phyloP scores from a whole-genome alignment of 2,888 invertebrate genomes.

The Drosophila mayaguana region DNA sequence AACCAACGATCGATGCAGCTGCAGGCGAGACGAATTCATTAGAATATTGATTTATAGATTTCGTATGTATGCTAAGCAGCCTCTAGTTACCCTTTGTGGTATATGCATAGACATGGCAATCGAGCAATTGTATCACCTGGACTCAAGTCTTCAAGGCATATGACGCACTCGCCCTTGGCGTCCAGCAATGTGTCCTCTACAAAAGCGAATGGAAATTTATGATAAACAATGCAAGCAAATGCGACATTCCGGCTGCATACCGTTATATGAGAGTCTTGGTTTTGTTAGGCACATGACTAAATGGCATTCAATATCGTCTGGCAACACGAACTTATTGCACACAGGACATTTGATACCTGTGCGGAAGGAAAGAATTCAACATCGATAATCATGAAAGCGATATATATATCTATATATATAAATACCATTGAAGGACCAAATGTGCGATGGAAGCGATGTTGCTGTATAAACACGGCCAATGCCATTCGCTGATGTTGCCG shows the following conservation, averaged over 20 bases:
- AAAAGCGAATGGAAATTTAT: background rate
- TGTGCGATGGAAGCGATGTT: slow-evolving; percentile 95
- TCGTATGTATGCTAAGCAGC: background rate
- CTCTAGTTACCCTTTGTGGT: slow-evolving; percentile 94
- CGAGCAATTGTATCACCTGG: slow-evolving; percentile 99
- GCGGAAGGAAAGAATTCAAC: background rate
- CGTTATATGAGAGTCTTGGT: slow-evolving; percentile 99
- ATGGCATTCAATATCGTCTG: slow-evolving; percentile 99
- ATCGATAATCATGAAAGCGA: background rate
- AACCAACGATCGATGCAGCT: slow-evolving; percentile 99
- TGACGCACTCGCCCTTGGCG: slow-evolving; percentile 99
- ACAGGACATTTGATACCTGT: slow-evolving; percentile 99
- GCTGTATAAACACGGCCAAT: slow-evolving; percentile 93
- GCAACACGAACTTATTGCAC: slow-evolving; percentile 98
- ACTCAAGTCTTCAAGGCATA: slow-evolving; percentile 98
- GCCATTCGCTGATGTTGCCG: slow-evolving; percentile 84
- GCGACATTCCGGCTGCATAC: slow-evolving; percentile 86
- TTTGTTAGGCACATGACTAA: slow-evolving; percentile 99
- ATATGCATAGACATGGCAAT: slow-evolving; percentile 99
- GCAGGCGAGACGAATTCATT: slow-evolving; percentile 78
- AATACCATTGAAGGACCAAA: slow-evolving; percentile 95
- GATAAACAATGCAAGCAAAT: background rate
- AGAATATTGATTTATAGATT: background rate
- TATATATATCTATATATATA: slow-evolving; percentile 81
- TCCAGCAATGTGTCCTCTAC: slow-evolving; percentile 98